A percentile compares a stretch with the other conserved stretches of the same genome.
Evolutionary conservation across 2,113 vertebrate species (phyloP).

Genomic region (Rhadina sibilatrix): DNA sequence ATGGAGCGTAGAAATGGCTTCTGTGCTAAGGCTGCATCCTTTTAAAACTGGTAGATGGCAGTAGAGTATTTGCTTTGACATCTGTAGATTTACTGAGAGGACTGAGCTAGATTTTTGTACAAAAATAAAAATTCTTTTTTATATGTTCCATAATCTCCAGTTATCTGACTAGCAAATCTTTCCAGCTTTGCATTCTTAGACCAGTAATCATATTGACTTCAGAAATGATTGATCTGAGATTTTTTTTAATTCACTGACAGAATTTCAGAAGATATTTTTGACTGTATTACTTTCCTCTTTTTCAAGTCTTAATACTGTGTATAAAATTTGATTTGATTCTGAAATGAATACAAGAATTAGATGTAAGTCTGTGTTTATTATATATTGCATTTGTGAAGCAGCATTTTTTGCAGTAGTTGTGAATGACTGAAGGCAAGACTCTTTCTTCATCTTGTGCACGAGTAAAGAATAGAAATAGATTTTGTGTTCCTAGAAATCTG

Average conservation of each 20-base stretch:
- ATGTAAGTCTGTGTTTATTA: background rate
- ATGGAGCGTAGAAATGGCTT: background rate
- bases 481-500: background rate
- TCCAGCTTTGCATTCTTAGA: background rate
- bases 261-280: background rate
- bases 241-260: background rate
- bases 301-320: background rate
- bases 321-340: background rate
- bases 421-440: background rate
- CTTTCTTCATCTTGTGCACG: background rate
- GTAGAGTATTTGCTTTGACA: conserved; percentile 33
- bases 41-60: conserved; percentile 59
- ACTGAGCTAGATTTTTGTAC: background rate
- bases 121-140: background rate
- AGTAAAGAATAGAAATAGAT: background rate
- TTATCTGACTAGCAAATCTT: background rate
- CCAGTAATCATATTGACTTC: background rate
- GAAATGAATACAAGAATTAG: background rate
- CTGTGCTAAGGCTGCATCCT: background rate
- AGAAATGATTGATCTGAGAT: background rate
- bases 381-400: background rate
- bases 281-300: background rate
- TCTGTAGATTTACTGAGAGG: background rate
- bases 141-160: background rate
- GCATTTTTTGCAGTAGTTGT: background rate